phyloP scores from a whole-genome alignment of 2,888 invertebrate species.

The Galerucella pusilla region DNA sequence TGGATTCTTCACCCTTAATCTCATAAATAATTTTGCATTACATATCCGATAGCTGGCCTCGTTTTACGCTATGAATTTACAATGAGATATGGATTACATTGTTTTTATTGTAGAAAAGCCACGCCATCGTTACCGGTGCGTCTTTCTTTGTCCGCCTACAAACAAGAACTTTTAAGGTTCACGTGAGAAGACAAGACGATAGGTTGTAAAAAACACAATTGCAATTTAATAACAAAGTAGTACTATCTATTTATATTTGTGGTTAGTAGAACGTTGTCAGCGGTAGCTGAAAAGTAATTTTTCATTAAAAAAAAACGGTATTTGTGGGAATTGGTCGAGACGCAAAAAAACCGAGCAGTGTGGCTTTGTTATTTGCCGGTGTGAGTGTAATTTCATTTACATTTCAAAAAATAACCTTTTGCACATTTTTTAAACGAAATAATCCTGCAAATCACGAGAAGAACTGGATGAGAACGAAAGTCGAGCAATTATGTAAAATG shows the following conservation, averaged over 20 bases:
- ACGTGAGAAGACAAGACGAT: background rate
- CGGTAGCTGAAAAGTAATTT: background rate
- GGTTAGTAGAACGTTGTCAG: background rate
- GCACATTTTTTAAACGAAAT: background rate
- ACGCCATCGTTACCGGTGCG: background rate
- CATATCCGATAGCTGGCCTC: slow-evolving; percentile 31
- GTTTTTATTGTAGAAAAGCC: background rate
- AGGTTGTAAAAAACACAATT: background rate
- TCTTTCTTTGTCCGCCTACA: background rate
- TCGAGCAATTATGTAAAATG: no score
- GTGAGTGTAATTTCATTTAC: background rate
- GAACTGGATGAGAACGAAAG: no score
- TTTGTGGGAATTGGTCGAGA: background rate
- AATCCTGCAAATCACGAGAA: background rate
- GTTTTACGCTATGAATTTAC: slow-evolving; percentile 25
- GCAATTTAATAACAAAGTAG: background rate
- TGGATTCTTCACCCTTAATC: slow-evolving; percentile 10
- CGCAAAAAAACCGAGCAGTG: background rate
- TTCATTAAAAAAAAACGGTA: background rate
- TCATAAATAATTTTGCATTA: slow-evolving; percentile 29
- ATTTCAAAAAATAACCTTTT: background rate
- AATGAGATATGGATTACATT: slow-evolving; percentile 27
- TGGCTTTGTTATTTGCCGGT: background rate
- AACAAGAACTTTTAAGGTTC: background rate
- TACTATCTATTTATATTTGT: background rate